Evolutionary conservation across 2,888 invertebrate genomes (phyloP).

Genomic region (Metallyticus violacea): DNA sequence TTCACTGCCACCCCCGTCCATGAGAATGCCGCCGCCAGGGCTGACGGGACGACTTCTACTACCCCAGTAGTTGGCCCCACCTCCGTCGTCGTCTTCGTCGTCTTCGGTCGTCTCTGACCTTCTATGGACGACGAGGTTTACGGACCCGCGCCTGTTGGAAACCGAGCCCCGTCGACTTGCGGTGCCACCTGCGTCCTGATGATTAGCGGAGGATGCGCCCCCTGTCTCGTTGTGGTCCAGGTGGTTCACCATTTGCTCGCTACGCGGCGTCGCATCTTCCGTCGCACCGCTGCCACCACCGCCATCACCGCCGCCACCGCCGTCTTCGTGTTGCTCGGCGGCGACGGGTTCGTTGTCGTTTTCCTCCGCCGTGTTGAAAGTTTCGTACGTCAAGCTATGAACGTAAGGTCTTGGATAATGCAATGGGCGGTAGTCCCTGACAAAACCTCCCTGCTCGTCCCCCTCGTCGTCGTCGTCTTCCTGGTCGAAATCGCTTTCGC

Average conservation of each 20-base stretch:
- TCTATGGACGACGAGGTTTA: background rate
- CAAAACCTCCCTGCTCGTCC: background rate
- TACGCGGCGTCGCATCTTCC: conserved; percentile 12
- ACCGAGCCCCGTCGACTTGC: background rate
- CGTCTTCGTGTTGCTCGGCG: background rate
- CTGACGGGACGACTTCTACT: conserved; percentile 52
- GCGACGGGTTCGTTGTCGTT: background rate
- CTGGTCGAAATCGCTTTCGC: background rate
- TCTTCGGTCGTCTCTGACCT: background rate
- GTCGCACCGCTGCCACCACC: background rate
- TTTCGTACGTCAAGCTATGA: background rate
- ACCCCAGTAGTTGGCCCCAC: conserved; percentile 43
- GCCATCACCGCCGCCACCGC: background rate
- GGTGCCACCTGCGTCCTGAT: background rate
- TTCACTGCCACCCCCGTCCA: conserved; percentile 53
- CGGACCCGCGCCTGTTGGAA: background rate
- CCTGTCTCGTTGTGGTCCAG: background rate
- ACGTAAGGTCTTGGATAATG: background rate
- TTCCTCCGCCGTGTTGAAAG: background rate
- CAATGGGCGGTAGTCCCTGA: background rate
- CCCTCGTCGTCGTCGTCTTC: background rate
- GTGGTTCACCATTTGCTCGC: conserved; percentile 11
- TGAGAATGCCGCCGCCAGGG: conserved; percentile 51
- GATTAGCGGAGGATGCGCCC: background rate
- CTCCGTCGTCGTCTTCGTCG: conserved; percentile 18